Percentiles rank a stretch among this genome's conserved stretches.
Evolutionary conservation across 2,797 vertebrate genomes (phyloP).

Genomic region (Podarcis lilfordi): DNA sequence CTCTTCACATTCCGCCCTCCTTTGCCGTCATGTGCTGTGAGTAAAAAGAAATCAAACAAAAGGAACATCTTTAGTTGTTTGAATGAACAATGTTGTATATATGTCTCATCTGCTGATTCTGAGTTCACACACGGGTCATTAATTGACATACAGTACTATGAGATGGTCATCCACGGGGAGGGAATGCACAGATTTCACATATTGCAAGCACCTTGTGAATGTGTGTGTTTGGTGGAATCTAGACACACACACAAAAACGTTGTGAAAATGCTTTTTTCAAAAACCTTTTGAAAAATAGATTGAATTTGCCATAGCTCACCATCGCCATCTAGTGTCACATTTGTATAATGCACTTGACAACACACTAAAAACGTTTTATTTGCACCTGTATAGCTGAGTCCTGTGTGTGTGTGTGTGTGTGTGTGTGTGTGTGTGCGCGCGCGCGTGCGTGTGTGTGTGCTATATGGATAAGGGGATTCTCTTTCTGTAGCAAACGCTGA

Average conservation of each 20-base stretch:
- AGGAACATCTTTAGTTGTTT: background rate
- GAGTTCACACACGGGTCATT: background rate
- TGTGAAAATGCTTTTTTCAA: no score
- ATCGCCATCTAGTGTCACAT: no score
- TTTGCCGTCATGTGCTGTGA: conserved; percentile 68
- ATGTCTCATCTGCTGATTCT: background rate
- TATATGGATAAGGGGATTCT: background rate
- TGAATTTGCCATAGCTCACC: no score
- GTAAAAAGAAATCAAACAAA: background rate
- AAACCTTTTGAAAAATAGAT: no score
- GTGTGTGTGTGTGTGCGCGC: no score
- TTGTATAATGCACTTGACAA: no score
- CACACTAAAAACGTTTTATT: no score
- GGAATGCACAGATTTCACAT: background rate
- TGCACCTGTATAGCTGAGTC: no score
- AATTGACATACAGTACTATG: background rate
- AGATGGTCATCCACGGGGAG: background rate
- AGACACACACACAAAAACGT: no score
- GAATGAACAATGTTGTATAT: background rate
- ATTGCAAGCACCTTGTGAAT: background rate
- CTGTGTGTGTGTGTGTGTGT: background rate
- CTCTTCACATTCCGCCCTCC: conserved; percentile 81
- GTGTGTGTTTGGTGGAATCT: background rate
- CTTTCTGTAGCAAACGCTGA: background rate
- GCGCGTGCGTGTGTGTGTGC: no score